Evolutionary conservation across 1,140 invertebrate species (phyloP), one percentile per base, ranked within the genome.

Genomic region (Ericerus pela): DNA sequence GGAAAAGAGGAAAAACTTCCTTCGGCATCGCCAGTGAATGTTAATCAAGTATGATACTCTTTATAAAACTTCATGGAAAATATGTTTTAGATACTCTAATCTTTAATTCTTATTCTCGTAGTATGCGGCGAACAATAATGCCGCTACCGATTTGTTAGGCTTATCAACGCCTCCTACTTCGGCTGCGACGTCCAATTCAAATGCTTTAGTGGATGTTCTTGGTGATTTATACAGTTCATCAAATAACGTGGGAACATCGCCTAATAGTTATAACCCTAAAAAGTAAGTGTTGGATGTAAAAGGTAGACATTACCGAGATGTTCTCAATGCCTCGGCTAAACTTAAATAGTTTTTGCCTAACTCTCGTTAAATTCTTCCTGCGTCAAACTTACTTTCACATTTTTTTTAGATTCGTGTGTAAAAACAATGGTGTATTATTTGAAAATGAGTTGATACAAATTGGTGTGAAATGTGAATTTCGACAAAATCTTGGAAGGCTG

Each of bases 401-500:
- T 38, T 38, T 53, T 72, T 72, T 36, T 66, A 89, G 85, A 69
- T 96, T 98, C 69, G 79, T 97, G 43, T 95, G 91, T 70, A 98
- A 98, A 75, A 93, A 92, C 66, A 95, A 94, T 72, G 96, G 96
- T 28, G 89, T 99, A 26, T 75, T 99, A 11, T 99, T 94, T 74
- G 96, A 99, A 74, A 98, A 96, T 74, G 93, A 97, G 66, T 73
- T 97, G 43, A 84, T 99, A 56, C 96, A 99, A 77, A 96, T 99
- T 64, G 96, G 95, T 54, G 89, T 97, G 0, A 99, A 99, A 71
- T 90, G 91, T 61, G 96, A 99, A 71, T 94, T 85, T 63, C 76
- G 91, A 65, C 86, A 93, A 69, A 97, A 98, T 75, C 76, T 98
- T 60, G 95, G 93, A 6, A 79, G 96, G 59, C 77, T 99, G 61